Conservation (phyloP, 2,888 invertebrate species). For the Calameuta pallipes region DNA sequence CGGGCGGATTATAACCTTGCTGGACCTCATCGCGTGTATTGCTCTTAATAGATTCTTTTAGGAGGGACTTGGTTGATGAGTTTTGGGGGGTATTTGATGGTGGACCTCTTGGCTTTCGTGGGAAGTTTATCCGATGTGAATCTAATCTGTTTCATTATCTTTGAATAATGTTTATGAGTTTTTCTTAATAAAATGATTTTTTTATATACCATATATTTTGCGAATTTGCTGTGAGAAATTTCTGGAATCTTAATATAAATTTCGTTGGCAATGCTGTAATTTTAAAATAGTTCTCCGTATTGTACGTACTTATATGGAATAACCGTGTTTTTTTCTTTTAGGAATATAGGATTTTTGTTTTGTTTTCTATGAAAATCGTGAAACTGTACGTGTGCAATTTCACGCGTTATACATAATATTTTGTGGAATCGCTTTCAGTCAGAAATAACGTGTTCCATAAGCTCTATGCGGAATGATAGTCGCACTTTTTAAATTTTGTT, state of each 20-base stretch:
- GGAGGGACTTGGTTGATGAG: neutral
- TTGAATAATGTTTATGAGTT: no score
- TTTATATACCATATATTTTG: neutral
- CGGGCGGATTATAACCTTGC: neutral
- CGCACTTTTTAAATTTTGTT: neutral
- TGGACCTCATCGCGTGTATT: neutral
- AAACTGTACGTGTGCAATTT: neutral
- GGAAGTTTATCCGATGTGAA: neutral
- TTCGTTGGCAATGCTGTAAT: neutral
- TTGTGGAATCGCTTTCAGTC: neutral
- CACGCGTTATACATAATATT: neutral
- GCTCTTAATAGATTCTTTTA: neutral
- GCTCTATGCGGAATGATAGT: neutral
- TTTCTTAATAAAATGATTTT: neutral
- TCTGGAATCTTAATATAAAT: neutral
- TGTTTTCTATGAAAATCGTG: neutral
- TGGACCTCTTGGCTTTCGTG: neutral
- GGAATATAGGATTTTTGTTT: neutral
- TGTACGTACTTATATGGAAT: neutral
- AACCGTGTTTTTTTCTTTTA: neutral
- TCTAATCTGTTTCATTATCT: neutral
- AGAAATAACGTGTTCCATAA: neutral
- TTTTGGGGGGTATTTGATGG: neutral
- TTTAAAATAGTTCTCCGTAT: neutral
- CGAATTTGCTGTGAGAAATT: neutral